phyloP scores from a whole-genome alignment of 2,113 vertebrate genomes.

The Nyctibius bracteatus region DNA sequence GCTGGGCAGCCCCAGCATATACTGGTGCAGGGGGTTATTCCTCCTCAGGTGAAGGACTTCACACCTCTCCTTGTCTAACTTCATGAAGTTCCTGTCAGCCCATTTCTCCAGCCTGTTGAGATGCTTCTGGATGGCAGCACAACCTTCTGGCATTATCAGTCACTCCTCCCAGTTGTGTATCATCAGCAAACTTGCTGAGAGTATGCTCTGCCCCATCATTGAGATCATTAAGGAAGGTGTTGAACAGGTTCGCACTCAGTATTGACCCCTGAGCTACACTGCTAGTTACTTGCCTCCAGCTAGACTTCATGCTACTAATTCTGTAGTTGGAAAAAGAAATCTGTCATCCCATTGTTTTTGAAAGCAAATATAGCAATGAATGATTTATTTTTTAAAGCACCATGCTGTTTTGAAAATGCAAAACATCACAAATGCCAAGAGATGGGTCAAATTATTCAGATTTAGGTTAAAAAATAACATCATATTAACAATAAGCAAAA shows the following conservation, averaged over 20 bases:
- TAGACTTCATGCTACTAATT: background rate
- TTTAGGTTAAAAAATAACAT: background rate
- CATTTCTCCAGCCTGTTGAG: background rate
- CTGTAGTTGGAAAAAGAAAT: background rate
- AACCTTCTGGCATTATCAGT: background rate
- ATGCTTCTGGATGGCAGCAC: background rate
- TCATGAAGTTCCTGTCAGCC: background rate
- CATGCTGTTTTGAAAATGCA: background rate
- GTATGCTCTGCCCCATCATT: background rate
- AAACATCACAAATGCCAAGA: background rate
- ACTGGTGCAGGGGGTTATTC: background rate
- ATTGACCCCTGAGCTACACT: background rate
- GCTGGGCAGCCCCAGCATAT: accelerated
- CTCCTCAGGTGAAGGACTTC: background rate
- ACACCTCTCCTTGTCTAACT: background rate
- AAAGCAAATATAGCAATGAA: background rate
- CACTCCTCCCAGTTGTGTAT: background rate
- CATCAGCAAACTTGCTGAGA: background rate
- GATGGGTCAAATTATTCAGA: background rate
- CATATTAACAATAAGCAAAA: background rate
- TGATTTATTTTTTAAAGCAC: background rate
- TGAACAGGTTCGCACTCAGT: background rate
- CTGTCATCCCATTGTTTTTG: background rate
- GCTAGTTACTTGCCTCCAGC: background rate
- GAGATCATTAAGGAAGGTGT: background rate